Evolutionary conservation across 2,797 vertebrate species (phyloP), one percentile per base, ranked within the genome.

Genomic region (Aldrovandia affinis): DNA sequence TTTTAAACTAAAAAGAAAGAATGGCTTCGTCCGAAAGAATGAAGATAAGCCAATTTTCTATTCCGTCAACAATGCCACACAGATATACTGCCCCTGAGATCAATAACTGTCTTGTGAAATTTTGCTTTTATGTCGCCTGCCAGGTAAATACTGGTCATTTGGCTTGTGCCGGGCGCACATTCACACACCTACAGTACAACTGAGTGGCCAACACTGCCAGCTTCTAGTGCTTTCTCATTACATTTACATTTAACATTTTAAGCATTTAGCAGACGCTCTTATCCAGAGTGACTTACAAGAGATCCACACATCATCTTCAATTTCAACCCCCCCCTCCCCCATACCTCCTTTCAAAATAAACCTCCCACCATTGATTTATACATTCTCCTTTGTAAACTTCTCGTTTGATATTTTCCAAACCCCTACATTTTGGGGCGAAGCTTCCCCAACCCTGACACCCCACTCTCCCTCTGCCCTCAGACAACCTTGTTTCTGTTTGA

Each of bases 41-140:
- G 75, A 82, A 55, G 78, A 44, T 6, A 86, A 85, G 80, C 81
- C 30, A 84, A 82, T 89, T 77, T 81, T 84, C 36, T 73, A 84
- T 85, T 55, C 78, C 78, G 83, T 44, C 28, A 20, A 81, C 83
- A 78, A 86, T 59, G 54, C 54, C 75, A 33, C 65, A 73, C 59
- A 86, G 63, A 83, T 61, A 78, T 30, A 15, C 63, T 33, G 50
- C 59, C 61, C 44, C 61, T 44, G 70, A 79, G 61, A 79, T 73
- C 85, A 85, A 81, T 55, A 85, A 81, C 33, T n/a, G 54, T 55
- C 68, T 61, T 55, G 55, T 81, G 39, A 83, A 81, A 78, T 81
- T 75, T 22, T 25, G 39, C 70, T 14, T 20, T 20, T n/a, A n/a
- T n/a, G n/a, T n/a, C n/a, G n/a, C n/a, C n/a, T n/a, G n/a, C n/a